Evolutionary conservation across 1,140 invertebrate genomes (phyloP), one percentile per base, ranked within the genome.

Genomic region (Solenopsis invicta): DNA sequence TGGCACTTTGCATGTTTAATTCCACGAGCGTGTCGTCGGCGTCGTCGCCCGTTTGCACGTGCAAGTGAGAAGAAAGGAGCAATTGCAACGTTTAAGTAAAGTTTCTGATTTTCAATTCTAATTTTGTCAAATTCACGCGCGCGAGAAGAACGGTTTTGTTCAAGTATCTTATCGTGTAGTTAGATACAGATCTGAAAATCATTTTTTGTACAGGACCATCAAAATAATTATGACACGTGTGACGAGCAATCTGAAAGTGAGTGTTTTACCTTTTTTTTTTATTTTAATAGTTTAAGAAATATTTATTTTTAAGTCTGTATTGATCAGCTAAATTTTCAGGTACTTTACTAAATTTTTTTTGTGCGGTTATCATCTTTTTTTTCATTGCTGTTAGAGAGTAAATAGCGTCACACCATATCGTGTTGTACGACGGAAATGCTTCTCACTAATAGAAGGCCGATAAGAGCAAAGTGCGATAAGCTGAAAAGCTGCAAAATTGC

Each of bases 1-100:
- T 54, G 34, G 16, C 34, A 45, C n/a, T 41, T 69, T 69, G 62
- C 50, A 54, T 56, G 66, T 54, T 52, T 37, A 48, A 69, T 69
- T 59, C 4, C 10, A 24, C 10, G n/a, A 52, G 41, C 13, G 24
- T 37, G 34, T 29, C 45, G 18, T 69, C 56, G 54, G 24, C 21
- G 34, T 29, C 45, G 18, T 69, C 56, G 54, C 56, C 13, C 56
- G 18, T 78, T 56, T n/a, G 16, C 21, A 61, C 21, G 12, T 61
- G 16, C 34, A 13, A 69, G 52, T 9, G 21, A 71, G 13, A 56
- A 24, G 48, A 4, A 10, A 18, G 3, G 13, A 24, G n/a, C n/a
- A 18, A 50, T 9, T 21, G 41, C 18, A 10, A 21, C 12, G 62
- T 9, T 78, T n/a, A 59, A 78, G 9, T 52, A 41, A 3, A 81